phyloP scores from a whole-genome alignment of 2,888 invertebrate species.

The Dione juno region DNA sequence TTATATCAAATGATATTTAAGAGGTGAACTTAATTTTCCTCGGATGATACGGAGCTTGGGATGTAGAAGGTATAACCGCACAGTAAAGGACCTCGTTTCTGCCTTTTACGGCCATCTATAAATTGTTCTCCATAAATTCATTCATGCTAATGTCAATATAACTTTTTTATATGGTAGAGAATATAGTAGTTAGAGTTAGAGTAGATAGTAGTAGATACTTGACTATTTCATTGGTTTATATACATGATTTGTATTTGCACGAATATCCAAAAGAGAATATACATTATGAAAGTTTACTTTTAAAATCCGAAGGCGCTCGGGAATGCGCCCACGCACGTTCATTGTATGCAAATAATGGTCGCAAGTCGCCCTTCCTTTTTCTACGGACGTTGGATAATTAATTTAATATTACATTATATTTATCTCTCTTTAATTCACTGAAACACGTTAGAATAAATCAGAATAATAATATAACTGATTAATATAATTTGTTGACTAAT shows the following conservation, averaged over 20 bases:
- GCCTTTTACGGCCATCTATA: too few species aligned
- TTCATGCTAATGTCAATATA: too few species aligned
- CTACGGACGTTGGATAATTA: slow-evolving; percentile 26
- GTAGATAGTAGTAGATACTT: too few species aligned
- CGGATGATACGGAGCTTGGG: too few species aligned
- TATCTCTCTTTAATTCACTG: neutral
- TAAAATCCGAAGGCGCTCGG: slow-evolving; percentile 54
- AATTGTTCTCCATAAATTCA: too few species aligned
- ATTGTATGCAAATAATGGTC: slow-evolving; percentile 82
- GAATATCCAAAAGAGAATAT: slow-evolving; percentile 15
- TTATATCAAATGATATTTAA: too few species aligned
- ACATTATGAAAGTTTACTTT: slow-evolving; percentile 31
- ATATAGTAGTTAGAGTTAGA: too few species aligned
- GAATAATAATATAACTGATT: too few species aligned
- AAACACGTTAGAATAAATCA: neutral
- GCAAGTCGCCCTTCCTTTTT: slow-evolving; percentile 68
- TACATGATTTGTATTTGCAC: neutral
- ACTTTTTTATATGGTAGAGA: too few species aligned
- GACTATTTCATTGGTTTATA: neutral
- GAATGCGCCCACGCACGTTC: slow-evolving; percentile 75
- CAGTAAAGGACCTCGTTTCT: too few species aligned
- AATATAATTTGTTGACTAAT: neutral
- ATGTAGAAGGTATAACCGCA: too few species aligned
- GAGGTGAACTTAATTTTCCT: too few species aligned
- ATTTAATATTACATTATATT: neutral